Evolutionary conservation across 2,113 vertebrate genomes (phyloP), one percentile per base, ranked within the genome.

Genomic region (Puntigrus tetrazona): DNA sequence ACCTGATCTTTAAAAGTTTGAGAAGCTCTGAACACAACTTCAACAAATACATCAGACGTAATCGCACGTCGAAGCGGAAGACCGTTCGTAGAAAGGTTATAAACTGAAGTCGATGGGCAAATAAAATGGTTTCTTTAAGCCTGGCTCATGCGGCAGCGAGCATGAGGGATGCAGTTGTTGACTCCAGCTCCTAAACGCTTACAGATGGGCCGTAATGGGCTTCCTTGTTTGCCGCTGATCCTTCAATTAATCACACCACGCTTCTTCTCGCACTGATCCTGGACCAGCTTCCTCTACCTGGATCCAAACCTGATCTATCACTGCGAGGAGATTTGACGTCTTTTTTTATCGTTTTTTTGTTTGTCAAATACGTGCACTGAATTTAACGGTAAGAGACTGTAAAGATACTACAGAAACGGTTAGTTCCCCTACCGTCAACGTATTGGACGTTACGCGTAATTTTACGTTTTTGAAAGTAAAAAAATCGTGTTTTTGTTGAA

Each of bases 161-260:
- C 65, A 83, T 27, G 25, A 82, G 69, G 10, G 41, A 85, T 76
- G 18, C 31, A 76, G 43, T 25, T 47, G 52, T 78, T 43, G 36
- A 61, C 75, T 87, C 88, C 84, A 87, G 87, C 69, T 87, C 81
- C 74, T 91, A 92, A 94, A 91, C 89, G 89, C 90, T 91, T 92
- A 88, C 91, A 92, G 90, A 93, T 90, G 92, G 92, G 89, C 89
- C 65, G 84, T 90, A 92, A 92, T 91, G 67, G 88, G 89, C 90
- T 90, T 84, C 89, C 88, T 88, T 90, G 88, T 90, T 89, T 90
- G 75, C 70, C 47, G 80, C 90, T 87, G 91, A 93, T 90, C 91
- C 65, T 7, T 83, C 86, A 85, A 93, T 95, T 92, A 91, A 93
- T 94, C 91, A 92, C 83, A 75, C 81, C 27, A 85, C 57, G 85